Conservation (phyloP, 2,888 invertebrate species). For the Ochropleura plecta region DNA sequence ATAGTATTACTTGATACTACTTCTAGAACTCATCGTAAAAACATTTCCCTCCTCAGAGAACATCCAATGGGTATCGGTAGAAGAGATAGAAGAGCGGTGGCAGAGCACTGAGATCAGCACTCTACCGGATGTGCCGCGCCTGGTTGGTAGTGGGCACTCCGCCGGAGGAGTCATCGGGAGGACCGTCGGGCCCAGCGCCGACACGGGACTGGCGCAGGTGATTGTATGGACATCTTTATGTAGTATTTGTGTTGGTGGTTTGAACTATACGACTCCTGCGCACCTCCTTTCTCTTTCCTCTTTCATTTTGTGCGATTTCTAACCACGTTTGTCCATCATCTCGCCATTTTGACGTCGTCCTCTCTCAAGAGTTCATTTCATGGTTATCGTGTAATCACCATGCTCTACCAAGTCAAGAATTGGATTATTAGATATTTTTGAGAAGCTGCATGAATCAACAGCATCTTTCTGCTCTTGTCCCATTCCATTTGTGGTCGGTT, state of each 20-base stretch:
- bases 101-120: slow-evolving; percentile 94
- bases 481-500: no score
- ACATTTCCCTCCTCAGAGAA: slow-evolving; percentile 91
- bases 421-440: not conserved
- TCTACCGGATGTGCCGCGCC: slow-evolving; percentile 95
- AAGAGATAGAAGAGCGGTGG: slow-evolving; percentile 96
- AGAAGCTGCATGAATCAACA: not conserved
- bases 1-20: not conserved
- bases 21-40: not conserved
- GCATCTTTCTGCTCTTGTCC: no score
- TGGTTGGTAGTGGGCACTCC: slow-evolving; percentile 98
- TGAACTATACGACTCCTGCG: not conserved
- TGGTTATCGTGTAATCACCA: not conserved
- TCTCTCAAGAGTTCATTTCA: not conserved
- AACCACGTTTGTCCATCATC: no score
- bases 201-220: slow-evolving; percentile 86
- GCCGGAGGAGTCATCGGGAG: slow-evolving; percentile 99
- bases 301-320: no score
- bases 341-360: not conserved
- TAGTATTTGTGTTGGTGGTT: not conserved
- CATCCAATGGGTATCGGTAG: slow-evolving; percentile 98
- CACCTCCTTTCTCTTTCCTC: no score
- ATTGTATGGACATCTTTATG: not conserved
- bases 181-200: slow-evolving; percentile 94
- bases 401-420: not conserved